Base-by-base conservation (phyloP, 2,113 vertebrate genomes). In the Okapia johnstoni region DNA sequence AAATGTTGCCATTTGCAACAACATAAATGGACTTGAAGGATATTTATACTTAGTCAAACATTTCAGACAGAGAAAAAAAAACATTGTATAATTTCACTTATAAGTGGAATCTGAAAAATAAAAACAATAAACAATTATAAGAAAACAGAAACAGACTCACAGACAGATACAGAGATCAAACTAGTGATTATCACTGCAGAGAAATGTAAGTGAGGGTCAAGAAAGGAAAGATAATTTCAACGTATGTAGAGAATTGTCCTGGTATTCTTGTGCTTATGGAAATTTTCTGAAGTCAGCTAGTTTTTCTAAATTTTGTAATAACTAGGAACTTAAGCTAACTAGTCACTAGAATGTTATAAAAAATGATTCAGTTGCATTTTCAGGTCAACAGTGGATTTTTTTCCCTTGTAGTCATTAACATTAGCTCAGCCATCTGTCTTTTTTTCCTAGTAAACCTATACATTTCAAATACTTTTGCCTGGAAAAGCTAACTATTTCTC, bases 351-450 rank as follows among this genome's bases (percentile, higher is more conserved):
- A 96, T 97, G 36, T 93, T 95, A 96, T 80, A 94, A 93, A 95
- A 63, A 95, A 97, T 79, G 84, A 91, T 90, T 96, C 36, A 93
- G 50, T 81, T 97, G 48, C 6, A 77, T 84, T 98, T 93, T 90
- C 73, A 97, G 93, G 94, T 90, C 79, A 96, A 94, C 58, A 55
- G 60, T 96, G 95, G 86, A 88, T 36, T 96, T 96, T 80, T 96
- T 93, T 50, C 93, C 25, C 93, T n/a, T 46, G 36, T 94, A 93
- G 95, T 97, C 85, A 97, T 86, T 94, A 95, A 96, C 66, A 94
- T 92, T 98, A 97, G 50, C 77, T 93, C 36, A 92, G 21, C 93
- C 93, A 95, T 97, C 92, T 97, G 92, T 96, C 85, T 85, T 86
- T 84, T 89, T 90, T 54, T 90, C 63, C 40, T 21, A 26, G 55